Percentiles rank a stretch among this genome's conserved stretches.
Evolutionary conservation across 2,888 invertebrate species (phyloP).

Genomic region (Eristalis intricaria): DNA sequence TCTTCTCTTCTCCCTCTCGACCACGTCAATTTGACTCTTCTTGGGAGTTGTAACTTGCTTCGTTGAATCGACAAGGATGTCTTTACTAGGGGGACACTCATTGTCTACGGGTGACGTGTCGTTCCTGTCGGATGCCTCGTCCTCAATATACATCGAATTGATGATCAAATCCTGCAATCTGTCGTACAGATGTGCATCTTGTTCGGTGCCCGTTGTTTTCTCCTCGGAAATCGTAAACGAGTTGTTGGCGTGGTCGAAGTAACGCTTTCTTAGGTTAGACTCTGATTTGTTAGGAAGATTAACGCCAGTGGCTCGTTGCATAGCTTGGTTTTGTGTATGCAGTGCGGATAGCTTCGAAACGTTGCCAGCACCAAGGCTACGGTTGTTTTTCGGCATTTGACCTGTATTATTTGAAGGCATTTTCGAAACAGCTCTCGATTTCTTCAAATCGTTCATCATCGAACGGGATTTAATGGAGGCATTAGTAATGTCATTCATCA

Average conservation of each 20-base stretch:
- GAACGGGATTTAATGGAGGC: slow-evolving; percentile 28
- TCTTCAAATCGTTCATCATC: slow-evolving; percentile 17
- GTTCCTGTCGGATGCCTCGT: not conserved
- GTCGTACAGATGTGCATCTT: slow-evolving; percentile 18
- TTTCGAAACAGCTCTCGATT: slow-evolving; percentile 30
- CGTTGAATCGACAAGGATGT: slow-evolving; percentile 6
- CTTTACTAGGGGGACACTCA: not conserved
- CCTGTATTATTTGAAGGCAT: slow-evolving; percentile 34
- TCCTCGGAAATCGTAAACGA: slow-evolving; percentile 58
- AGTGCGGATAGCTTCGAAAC: slow-evolving; percentile 54
- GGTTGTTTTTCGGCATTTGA: slow-evolving; percentile 15
- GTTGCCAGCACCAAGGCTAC: not conserved
- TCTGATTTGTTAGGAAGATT: slow-evolving; percentile 39
- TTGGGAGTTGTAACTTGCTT: slow-evolving; percentile 15
- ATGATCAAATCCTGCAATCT: slow-evolving; percentile 37
- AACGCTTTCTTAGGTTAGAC: slow-evolving; percentile 34
- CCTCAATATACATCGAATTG: not conserved
- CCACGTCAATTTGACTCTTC: not conserved
- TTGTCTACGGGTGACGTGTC: slow-evolving; percentile 11
- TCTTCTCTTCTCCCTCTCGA: not conserved
- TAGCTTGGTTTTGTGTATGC: slow-evolving; percentile 41
- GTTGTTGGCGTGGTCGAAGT: slow-evolving; percentile 33
- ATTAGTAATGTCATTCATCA: slow-evolving; percentile 18
- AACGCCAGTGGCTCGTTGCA: not conserved
- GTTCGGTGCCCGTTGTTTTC: slow-evolving; percentile 24